These are phyloP conservation scores for Trichomycterus rosablanca DNA, from an alignment of 2,113 vertebrate species.

Conservation along the genomic window DNA sequence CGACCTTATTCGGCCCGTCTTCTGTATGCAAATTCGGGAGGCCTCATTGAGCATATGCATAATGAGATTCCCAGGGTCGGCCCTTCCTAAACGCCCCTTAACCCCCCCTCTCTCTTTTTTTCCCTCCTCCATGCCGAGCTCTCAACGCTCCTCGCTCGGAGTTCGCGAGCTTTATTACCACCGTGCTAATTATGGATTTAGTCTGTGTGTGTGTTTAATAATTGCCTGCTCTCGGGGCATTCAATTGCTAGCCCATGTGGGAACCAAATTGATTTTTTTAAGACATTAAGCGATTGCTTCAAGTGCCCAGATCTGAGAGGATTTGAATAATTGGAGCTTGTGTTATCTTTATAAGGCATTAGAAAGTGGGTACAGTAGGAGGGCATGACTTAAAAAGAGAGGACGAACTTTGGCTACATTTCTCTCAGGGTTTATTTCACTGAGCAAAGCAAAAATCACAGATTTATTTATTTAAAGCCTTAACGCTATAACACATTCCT, in stretches of 20 bases:
- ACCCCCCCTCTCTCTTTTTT: background rate
- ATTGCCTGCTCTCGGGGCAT: slow-evolving; percentile 74
- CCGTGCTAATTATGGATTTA: slow-evolving; percentile 72
- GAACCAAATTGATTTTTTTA: slow-evolving; percentile 74
- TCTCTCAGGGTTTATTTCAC: too few species aligned
- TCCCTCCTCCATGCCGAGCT: slow-evolving; percentile 11
- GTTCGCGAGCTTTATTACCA: slow-evolving; percentile 67
- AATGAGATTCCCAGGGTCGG: slow-evolving; percentile 78
- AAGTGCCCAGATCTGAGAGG: slow-evolving; percentile 70
- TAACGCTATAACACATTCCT: too few species aligned
- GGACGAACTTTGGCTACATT: too few species aligned
- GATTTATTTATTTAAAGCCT: too few species aligned
- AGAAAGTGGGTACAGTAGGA: slow-evolving; percentile 21
- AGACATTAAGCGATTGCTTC: slow-evolving; percentile 75
- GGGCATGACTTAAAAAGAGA: slow-evolving; percentile 9
- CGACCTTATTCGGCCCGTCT: slow-evolving; percentile 78
- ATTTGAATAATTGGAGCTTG: slow-evolving; percentile 76
- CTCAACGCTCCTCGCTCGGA: slow-evolving; percentile 45
- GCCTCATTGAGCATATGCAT: slow-evolving; percentile 69
- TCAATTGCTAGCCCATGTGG: slow-evolving; percentile 70
- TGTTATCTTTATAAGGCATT: slow-evolving; percentile 66
- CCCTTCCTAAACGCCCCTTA: slow-evolving; percentile 63
- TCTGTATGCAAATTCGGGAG: slow-evolving; percentile 73
- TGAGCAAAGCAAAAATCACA: too few species aligned
- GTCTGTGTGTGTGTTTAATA: slow-evolving; percentile 73